A percentile compares a stretch with the other conserved stretches of the same genome.
Conservation (phyloP, 2,797 vertebrate species). For the Anas bernieri region DNA sequence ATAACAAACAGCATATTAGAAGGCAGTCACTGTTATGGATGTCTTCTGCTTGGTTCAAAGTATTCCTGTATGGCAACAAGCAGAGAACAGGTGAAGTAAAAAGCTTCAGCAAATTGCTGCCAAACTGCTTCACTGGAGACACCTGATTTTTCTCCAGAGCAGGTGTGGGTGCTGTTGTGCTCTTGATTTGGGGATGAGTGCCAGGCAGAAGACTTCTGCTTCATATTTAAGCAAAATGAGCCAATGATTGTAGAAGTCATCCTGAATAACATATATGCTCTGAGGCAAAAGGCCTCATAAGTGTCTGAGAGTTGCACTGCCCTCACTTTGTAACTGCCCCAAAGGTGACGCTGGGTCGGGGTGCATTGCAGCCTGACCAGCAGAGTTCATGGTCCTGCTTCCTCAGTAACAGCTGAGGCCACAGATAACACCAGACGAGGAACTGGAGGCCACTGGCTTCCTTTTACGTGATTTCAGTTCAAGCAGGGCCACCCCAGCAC, state of each 20-base stretch:
- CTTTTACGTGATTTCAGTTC: neutral
- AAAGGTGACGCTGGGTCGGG: neutral
- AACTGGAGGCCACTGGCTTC: neutral
- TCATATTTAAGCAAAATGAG: neutral
- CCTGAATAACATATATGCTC: neutral
- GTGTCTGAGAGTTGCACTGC: neutral
- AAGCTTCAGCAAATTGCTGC: neutral
- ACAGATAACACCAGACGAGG: neutral
- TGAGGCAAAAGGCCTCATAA: neutral
- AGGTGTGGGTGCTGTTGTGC: neutral
- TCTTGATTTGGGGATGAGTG: neutral
- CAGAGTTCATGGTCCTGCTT: neutral
- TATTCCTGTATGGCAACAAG: neutral
- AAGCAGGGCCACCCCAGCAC: neutral
- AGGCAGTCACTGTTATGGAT: rapidly evolving
- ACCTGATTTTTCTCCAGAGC: neutral
- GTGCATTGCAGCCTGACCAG: neutral
- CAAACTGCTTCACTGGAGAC: neutral
- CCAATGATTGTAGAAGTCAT: neutral
- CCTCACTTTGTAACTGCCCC: neutral
- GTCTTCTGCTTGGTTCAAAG: neutral
- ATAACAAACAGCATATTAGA: rapidly evolving
- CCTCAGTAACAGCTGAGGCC: neutral
- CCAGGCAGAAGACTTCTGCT: neutral
- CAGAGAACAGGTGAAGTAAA: neutral